These are phyloP conservation scores for Lepidurus arcticus DNA, from an alignment of 1,140 invertebrate species.

Conservation along the genomic window DNA sequence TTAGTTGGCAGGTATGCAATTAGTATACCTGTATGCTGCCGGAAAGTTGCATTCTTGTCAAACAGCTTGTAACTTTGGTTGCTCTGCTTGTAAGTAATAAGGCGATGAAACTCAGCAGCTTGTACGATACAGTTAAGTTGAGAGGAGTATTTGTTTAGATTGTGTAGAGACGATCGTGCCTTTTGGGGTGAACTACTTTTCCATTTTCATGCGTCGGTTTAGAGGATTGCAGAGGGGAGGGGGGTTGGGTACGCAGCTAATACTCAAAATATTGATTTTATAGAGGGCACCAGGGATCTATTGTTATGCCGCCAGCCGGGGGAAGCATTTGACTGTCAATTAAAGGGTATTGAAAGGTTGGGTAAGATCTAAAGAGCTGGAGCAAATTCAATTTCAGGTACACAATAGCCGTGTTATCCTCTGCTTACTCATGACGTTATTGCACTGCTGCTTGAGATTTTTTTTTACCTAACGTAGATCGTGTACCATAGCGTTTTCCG, in stretches of 20 bases:
- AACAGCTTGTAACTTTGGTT: no score
- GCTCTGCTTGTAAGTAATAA: no score
- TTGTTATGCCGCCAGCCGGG: background rate
- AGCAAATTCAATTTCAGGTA: constrained; percentile 11
- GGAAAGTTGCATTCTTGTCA: background rate
- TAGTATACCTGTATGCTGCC: background rate
- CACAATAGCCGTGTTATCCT: background rate
- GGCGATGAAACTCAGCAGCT: no score
- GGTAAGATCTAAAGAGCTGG: constrained; percentile 18
- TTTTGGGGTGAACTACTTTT: no score
- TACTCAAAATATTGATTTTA: constrained; percentile 4
- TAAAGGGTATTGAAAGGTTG: constrained; percentile 6
- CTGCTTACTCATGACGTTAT: background rate
- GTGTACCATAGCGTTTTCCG: background rate
- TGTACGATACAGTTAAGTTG: no score
- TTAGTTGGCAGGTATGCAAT: background rate
- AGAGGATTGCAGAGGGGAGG: background rate
- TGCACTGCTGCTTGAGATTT: background rate
- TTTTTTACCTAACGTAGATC: background rate
- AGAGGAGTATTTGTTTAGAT: no score
- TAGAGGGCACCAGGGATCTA: background rate
- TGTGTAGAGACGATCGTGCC: no score
- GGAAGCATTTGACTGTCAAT: background rate
- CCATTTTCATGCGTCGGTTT: no score
- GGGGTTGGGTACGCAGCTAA: background rate